A percentile compares a stretch with the other conserved stretches of the same genome.
Evolutionary conservation across 2,888 invertebrate species (phyloP).

Genomic region (Chorisops tibialis): DNA sequence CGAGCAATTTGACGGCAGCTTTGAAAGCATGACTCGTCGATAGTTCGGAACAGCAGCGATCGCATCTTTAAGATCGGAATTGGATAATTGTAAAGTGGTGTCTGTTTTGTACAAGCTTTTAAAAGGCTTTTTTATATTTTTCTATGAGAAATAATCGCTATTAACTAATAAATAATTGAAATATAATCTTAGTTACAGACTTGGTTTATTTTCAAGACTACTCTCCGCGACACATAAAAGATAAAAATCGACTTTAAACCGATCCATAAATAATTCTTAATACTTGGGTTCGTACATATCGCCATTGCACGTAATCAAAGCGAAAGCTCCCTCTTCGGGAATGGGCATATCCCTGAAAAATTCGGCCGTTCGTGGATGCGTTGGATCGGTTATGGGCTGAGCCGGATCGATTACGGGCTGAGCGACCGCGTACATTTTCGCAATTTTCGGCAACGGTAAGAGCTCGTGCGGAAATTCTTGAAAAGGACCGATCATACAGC

Average conservation of each 20-base stretch:
- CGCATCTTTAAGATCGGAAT: conserved; percentile 5
- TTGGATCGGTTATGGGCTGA: conserved; percentile 53
- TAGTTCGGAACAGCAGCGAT: neutral
- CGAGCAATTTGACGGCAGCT: conserved; percentile 70
- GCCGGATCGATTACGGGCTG: conserved; percentile 53
- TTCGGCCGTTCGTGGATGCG: conserved; percentile 50
- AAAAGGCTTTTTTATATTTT: conserved; percentile 3
- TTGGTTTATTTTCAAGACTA: neutral
- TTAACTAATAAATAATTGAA: neutral
- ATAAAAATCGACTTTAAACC: neutral
- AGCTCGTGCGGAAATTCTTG: conserved; percentile 51
- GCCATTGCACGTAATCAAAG: conserved; percentile 56
- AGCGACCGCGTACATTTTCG: conserved; percentile 47
- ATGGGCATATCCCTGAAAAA: conserved; percentile 53
- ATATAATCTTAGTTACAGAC: neutral
- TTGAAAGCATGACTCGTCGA: conserved; percentile 6
- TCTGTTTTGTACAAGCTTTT: neutral
- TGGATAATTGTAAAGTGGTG: neutral
- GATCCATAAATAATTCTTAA: neutral
- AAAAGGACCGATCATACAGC: conserved; percentile 53
- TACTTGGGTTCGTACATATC: conserved; percentile 43
- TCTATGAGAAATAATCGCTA: neutral
- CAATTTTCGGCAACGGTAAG: conserved; percentile 48
- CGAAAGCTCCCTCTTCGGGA: conserved; percentile 57
- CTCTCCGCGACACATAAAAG: neutral